Evolutionary conservation across 2,113 vertebrate genomes (phyloP).

Genomic region (Ceyx melanurus): DNA sequence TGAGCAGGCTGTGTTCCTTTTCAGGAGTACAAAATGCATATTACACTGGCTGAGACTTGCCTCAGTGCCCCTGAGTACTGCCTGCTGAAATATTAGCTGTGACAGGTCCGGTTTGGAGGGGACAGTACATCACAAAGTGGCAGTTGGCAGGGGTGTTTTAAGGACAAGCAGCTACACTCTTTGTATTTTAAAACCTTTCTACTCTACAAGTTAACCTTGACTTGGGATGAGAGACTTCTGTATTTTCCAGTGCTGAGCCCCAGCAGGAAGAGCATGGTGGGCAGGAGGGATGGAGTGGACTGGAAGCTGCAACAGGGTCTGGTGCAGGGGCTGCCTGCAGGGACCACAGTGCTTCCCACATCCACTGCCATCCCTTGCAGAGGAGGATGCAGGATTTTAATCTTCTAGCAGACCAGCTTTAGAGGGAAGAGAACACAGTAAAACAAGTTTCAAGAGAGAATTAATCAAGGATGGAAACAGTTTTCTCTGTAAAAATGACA

Average conservation of each 20-base stretch:
- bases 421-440: background rate
- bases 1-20: background rate
- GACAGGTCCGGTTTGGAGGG: background rate
- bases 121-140: background rate
- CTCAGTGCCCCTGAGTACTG: background rate
- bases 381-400: background rate
- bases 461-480: background rate
- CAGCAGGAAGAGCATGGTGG: fast-evolving
- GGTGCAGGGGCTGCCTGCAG: background rate
- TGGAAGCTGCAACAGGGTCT: background rate
- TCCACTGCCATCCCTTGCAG: background rate
- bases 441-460: background rate
- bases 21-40: background rate
- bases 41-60: background rate
- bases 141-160: background rate
- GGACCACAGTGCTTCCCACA: fast-evolving
- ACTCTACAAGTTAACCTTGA: background rate
- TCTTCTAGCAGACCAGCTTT: background rate
- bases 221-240: background rate
- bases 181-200: background rate
- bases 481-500: background rate
- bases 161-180: background rate
- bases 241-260: background rate
- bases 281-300: background rate
- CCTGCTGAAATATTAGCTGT: background rate